These are phyloP conservation scores for Cebuella pygmaea DNA, from an alignment of 2,797 vertebrate genomes.

Conservation along the genomic window DNA sequence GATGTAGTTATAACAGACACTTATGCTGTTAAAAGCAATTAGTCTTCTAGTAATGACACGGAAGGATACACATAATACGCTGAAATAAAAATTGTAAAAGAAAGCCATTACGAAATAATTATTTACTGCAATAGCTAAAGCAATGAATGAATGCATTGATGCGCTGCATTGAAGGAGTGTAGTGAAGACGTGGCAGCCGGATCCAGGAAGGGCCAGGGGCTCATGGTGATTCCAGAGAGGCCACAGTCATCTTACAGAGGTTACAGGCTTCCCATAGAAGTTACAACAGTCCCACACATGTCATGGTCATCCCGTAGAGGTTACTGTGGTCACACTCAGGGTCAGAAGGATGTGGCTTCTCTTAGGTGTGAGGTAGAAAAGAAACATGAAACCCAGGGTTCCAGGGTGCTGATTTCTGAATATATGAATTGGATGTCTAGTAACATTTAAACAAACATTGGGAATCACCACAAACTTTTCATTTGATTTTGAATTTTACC, in stretches of 20 bases:
- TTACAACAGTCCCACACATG: not conserved
- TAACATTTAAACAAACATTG: not conserved
- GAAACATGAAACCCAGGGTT: not conserved
- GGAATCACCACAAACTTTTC: not conserved
- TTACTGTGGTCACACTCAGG: not conserved
- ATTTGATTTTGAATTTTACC: not conserved
- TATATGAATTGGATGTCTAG: fast-evolving
- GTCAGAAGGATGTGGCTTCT: not conserved
- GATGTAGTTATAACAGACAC: not conserved
- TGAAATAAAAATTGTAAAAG: not conserved
- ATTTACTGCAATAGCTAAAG: not conserved
- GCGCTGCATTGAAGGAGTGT: fast-evolving
- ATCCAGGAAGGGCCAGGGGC: too few relatives aligned
- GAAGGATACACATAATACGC: fast-evolving
- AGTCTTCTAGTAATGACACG: not conserved
- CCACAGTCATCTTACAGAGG: too few relatives aligned
- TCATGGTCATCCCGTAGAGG: fast-evolving
- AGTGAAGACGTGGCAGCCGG: not conserved
- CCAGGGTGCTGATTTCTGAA: not conserved
- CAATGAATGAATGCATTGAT: too few relatives aligned
- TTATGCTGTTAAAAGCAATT: not conserved
- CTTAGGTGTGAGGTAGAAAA: not conserved
- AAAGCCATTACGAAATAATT: not conserved
- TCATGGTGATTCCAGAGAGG: fast-evolving
- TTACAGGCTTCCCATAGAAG: not conserved